Base-by-base conservation (phyloP, 2,113 vertebrate genomes). In the Hydrolagus affinis region DNA sequence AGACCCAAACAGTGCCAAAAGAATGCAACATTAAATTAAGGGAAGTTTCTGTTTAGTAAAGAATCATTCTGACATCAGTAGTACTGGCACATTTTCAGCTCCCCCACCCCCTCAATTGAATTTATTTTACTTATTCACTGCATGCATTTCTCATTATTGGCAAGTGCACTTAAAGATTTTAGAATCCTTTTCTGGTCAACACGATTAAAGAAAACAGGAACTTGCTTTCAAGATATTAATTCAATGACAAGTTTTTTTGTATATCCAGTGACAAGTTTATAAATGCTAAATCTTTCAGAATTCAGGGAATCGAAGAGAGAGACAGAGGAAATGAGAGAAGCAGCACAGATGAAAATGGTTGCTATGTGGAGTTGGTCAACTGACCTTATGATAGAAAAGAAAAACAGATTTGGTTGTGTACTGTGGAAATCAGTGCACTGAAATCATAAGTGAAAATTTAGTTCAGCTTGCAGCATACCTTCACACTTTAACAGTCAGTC, bases 61-160 rank as follows among this genome's bases (percentile, higher is more conserved):
- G 77, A 80, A 64, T 80, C 59, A 80, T 64, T 56, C 77, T 12
- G 12, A 8, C 14, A 64, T 80, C 59, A 80, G 60, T 80, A 15
- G 23, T 64, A 80, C 25, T 64, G 77, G 60, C 77, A 64, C 64
- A 64, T 64, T 28, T 28, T 30, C 62, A 83, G 62, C 62, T 9
- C 1, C 44, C 44, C 44, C 44, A 44, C 44, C 44, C 44, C 66
- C 25, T n/a, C 59, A 66, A 62, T 10, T 23, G 17, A 68, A 83
- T 83, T 66, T 56, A 30, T 23, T 25, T 77, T 23, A 80, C 8
- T 25, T 19, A 66, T 60, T 83, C 21, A 25, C 76, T 1, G 8
- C 78, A 83, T 83, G 60, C 77, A 64, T 83, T 66, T 64, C 25
- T 66, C 28, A 66, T 30, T 66, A 32, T 83, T 66, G 28, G 78